phyloP scores from a whole-genome alignment of 2,888 invertebrate species.

The Cryptus armator region DNA sequence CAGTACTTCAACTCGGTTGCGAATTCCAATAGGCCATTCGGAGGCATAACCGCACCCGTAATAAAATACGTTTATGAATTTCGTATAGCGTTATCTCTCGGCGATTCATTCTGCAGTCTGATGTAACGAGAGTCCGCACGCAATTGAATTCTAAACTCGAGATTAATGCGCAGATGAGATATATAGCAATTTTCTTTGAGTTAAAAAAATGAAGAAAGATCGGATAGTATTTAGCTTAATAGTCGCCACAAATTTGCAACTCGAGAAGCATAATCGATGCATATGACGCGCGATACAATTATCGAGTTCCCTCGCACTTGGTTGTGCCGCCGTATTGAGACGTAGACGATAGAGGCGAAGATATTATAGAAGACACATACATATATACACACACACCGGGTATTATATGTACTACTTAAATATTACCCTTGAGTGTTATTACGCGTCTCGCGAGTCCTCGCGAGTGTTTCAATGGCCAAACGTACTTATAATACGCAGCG shows the following conservation, averaged over 20 bases:
- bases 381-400: slow-evolving; percentile 2
- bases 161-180: background rate
- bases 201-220: background rate
- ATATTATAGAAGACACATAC: slow-evolving; percentile 22
- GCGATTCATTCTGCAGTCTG: slow-evolving; percentile 33
- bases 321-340: background rate
- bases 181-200: slow-evolving; percentile 9
- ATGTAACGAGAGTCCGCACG: slow-evolving; percentile 45
- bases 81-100: slow-evolving; percentile 31
- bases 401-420: slow-evolving; percentile 53
- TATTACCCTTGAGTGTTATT: slow-evolving; percentile 59
- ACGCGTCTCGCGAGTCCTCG: slow-evolving; percentile 40
- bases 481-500: slow-evolving; percentile 3
- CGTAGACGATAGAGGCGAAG: slow-evolving; percentile 14
- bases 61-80: slow-evolving; percentile 2
- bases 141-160: slow-evolving; percentile 47
- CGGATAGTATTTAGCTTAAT: too few species aligned
- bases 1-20: background rate
- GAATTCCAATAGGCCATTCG: background rate
- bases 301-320: slow-evolving; percentile 28
- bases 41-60: slow-evolving; percentile 12
- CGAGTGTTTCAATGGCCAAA: slow-evolving; percentile 39
- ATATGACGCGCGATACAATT: slow-evolving; percentile 25
- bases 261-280: slow-evolving; percentile 7
- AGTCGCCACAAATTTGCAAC: background rate